A percentile compares a stretch with the other conserved stretches of the same genome.
Conservation (phyloP, 2,888 invertebrate species). For the Agonum fuliginosum region DNA sequence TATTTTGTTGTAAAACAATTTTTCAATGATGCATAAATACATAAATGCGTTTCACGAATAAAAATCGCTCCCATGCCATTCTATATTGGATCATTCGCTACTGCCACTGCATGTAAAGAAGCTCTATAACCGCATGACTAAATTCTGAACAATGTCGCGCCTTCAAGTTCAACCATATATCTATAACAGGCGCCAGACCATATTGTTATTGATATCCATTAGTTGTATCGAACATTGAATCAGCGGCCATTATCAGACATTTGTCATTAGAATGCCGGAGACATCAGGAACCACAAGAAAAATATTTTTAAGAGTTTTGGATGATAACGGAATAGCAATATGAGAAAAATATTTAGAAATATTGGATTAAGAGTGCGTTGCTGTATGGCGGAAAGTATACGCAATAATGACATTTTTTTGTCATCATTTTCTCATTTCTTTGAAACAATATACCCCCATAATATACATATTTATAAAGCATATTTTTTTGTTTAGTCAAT, state of each 20-base stretch:
- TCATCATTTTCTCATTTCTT: no score
- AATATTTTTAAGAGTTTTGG: not conserved
- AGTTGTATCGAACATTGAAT: not conserved
- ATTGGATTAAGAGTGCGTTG: no score
- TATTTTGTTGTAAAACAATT: not conserved
- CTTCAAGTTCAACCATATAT: slow-evolving; percentile 6
- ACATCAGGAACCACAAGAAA: slow-evolving; percentile 18
- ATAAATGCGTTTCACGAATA: not conserved
- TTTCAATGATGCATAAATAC: no score
- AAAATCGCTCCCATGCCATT: slow-evolving; percentile 6
- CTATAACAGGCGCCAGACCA: slow-evolving; percentile 7
- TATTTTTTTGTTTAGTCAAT: no score
- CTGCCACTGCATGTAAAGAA: slow-evolving; percentile 8
- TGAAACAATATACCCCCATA: no score
- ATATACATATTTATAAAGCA: no score
- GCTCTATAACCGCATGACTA: slow-evolving; percentile 19
- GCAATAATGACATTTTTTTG: no score
- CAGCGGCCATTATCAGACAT: slow-evolving; percentile 23
- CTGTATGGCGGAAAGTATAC: no score
- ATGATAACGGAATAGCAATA: not conserved
- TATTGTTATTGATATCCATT: not conserved
- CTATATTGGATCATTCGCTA: slow-evolving; percentile 1
- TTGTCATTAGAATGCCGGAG: slow-evolving; percentile 5
- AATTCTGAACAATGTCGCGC: slow-evolving; percentile 31
- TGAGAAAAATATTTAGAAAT: no score